These are phyloP conservation scores for Ameiurus melas DNA, from an alignment of 2,113 vertebrate species.

Conservation along the genomic window DNA sequence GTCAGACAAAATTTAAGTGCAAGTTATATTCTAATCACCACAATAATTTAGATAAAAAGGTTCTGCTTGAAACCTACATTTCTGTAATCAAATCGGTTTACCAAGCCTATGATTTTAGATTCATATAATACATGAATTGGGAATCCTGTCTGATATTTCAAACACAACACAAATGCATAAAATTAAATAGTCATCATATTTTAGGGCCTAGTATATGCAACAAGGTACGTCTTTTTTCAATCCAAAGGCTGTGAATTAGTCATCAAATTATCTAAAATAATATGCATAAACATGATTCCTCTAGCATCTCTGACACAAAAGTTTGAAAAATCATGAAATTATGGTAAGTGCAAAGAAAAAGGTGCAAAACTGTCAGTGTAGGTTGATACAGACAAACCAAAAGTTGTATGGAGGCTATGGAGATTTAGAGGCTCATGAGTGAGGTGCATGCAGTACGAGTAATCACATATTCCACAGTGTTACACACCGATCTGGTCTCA, in stretches of 20 bases:
- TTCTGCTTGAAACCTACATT: not conserved
- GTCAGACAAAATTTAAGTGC: not conserved
- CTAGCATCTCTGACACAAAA: not conserved
- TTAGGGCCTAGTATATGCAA: not conserved
- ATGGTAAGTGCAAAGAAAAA: not conserved
- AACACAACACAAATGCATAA: not conserved
- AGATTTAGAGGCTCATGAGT: not conserved
- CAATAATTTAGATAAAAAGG: not conserved
- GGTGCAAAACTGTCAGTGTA: not conserved
- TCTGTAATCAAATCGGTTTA: not conserved
- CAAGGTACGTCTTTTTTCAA: not conserved
- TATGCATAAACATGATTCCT: not conserved
- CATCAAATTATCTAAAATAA: not conserved
- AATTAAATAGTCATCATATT: not conserved
- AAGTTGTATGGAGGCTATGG: too few species aligned
- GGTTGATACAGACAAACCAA: too few species aligned
- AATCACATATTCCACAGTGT: not conserved
- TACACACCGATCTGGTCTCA: conserved; percentile 38
- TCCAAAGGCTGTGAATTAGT: not conserved
- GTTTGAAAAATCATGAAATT: not conserved
- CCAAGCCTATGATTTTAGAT: not conserved
- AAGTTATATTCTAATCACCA: not conserved
- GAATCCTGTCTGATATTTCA: not conserved
- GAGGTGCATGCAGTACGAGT: not conserved
- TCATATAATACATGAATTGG: not conserved